Conservation (phyloP, 2,888 invertebrate genomes). For the Torymus texanus region DNA sequence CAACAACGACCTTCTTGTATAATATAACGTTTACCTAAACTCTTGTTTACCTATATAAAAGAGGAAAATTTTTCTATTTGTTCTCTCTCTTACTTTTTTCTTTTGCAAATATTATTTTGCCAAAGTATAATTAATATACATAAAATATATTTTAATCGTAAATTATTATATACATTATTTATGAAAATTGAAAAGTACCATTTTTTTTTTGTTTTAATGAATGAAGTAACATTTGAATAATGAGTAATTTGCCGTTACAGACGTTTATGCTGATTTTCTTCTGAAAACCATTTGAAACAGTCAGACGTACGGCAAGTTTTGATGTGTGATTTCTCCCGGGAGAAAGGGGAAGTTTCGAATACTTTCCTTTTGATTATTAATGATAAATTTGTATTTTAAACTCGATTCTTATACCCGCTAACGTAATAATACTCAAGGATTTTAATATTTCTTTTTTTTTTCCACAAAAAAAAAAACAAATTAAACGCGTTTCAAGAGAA, state of each 20-base stretch:
- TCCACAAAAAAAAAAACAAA: neutral
- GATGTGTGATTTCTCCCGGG: constrained; percentile 39
- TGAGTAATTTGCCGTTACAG: too few relatives aligned
- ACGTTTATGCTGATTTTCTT: neutral
- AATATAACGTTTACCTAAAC: too few relatives aligned
- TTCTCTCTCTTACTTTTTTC: neutral
- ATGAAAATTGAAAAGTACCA: too few relatives aligned
- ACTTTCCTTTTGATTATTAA: constrained; percentile 39
- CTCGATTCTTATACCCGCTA: neutral
- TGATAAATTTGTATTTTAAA: constrained; percentile 27
- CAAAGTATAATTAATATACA: too few relatives aligned
- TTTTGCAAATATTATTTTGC: too few relatives aligned
- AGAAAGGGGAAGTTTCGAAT: constrained; percentile 34
- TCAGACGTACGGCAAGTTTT: neutral
- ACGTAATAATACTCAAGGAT: constrained; percentile 1
- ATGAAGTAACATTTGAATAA: too few relatives aligned
- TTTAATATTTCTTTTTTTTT: constrained; percentile 3
- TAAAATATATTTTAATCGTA: too few relatives aligned
- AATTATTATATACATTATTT: too few relatives aligned
- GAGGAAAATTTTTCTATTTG: constrained; percentile 2
- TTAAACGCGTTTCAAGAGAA: neutral
- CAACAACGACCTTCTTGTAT: neutral
- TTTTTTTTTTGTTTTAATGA: too few relatives aligned
- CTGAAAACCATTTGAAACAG: neutral
- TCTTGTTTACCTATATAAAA: constrained; percentile 9